These are phyloP conservation scores for Heliconius erato DNA, from an alignment of 2,888 invertebrate species.

Conservation along the genomic window DNA sequence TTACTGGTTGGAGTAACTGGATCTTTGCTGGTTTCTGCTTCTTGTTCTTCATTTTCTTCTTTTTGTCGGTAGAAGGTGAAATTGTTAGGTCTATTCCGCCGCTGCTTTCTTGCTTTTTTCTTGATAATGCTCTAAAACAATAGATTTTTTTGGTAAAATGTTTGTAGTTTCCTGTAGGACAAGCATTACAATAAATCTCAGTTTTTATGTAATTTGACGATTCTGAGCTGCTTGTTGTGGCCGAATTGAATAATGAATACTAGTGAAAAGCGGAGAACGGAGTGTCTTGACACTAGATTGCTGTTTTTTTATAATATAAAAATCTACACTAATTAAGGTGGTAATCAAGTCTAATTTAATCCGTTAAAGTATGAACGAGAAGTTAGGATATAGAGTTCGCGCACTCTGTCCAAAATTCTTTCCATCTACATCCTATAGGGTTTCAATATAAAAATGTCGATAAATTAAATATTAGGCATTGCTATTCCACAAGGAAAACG, in stretches of 20 bases:
- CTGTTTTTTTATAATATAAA: too few relatives aligned
- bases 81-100: conserved; percentile 78
- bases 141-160: not conserved
- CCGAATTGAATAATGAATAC: too few relatives aligned
- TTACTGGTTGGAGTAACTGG: conserved; percentile 72
- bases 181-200: too few relatives aligned
- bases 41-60: conserved; percentile 75
- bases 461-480: not conserved
- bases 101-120: conserved; percentile 68
- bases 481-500: not conserved
- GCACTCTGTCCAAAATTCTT: not conserved
- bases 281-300: too few relatives aligned
- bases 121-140: conserved; percentile 64
- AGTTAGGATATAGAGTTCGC: too few relatives aligned
- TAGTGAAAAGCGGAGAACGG: too few relatives aligned
- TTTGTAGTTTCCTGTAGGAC: too few relatives aligned
- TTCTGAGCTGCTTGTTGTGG: too few relatives aligned
- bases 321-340: not conserved
- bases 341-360: not conserved
- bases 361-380: too few relatives aligned
- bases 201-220: too few relatives aligned
- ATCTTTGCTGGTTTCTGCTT: conserved; percentile 76
- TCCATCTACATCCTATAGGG: not conserved
- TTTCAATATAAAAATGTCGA: not conserved
- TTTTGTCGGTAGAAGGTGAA: conserved; percentile 66